Evolutionary conservation across 1,140 invertebrate genomes (phyloP), one percentile per base, ranked within the genome.

Genomic region (Laodelphax striatellus): DNA sequence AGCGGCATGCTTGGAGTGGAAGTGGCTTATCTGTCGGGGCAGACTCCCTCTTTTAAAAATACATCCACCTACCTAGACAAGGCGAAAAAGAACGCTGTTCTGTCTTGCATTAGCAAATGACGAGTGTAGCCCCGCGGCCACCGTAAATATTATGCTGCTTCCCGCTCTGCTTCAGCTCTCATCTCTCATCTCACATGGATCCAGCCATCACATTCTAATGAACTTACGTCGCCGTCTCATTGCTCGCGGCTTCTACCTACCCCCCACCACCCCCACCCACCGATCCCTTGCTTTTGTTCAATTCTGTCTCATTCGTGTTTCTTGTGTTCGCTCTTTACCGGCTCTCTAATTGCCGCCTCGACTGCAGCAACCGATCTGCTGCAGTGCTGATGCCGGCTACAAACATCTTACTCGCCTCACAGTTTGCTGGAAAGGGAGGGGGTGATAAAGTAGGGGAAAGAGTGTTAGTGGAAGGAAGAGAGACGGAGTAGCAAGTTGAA

Each of bases 31-130:
- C 46, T 50, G 46, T 50, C 21, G 16, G 16, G 46, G 34, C 34
- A 11, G 34, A 38, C 21, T 19, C 46, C 46, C 46, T 50, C 46
- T 50, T 50, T 50, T 50, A 19, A 50, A 50, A 50, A 50, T 50
- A 50, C 34, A 38, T 50, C 16, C 21, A 50, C 21, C 46, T 50
- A 50, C 46, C 46, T 50, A 50, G 46, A 50, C 16, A 50, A 17
- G 46, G 46, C 46, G 46, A 50, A 50, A 50, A 50, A 50, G 46
- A 50, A 50, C 21, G 46, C 16, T 22, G 46, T 22, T 50, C 16
- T 50, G 46, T 50, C 46, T 50, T 50, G 46, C 46, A 50, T 50
- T 50, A 50, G 46, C 46, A 50, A 50, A 50, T 50, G 46, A 50
- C 46, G 46, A 50, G 16, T 22, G 21, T 22, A 19, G 46, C 46